Base-by-base conservation (phyloP, 2,888 invertebrate species). In the Chymomyza caudatula region DNA sequence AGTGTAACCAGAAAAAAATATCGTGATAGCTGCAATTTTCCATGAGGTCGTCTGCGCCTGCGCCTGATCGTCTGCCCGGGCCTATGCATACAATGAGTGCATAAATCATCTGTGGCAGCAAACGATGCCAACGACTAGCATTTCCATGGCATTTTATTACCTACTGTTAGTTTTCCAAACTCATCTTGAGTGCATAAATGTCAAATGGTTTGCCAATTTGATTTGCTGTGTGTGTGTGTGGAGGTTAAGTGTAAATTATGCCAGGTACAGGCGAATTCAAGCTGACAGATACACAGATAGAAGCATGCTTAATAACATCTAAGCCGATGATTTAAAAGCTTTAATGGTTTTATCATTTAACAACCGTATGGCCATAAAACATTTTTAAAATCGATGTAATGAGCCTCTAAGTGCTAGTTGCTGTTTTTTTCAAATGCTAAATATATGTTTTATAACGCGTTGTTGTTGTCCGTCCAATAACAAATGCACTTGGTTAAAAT, bases 21-120 rank as follows among this genome's bases (percentile, higher is more conserved):
- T 81, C 81, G 86, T 81, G 81, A 81, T 81, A 84, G 78, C 78
- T 86, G 85, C 81, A 76, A 72, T 74, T 84, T 84, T 78, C 84
- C 76, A 71, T 70, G 66, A 56, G 67, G 37, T 13, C 55, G 15
- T 11, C 54, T 15, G 67, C 67, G 55, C 72, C 62, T 29, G 49
- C 37, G 42, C 29, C 23, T 54, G 23, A 42, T 64, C 57, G 64
- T 63, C 25, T 51, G 23, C 29, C 22, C 22, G 11, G 15, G 51
- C 63, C 67, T 70, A 60, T 71, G 69, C 71, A 76, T 85, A 85
- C 85, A 85, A 85, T 85, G 82, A 85, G 78, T 85, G 79, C 77
- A 85, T 85, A 86, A 86, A 85, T 85, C 85, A 85, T 87, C 86
- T 82, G 67, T 67, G 42, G 51, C 71, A 22, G 61, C 11, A 11